These are phyloP conservation scores for Hormaphis cornu DNA, from an alignment of 1,140 invertebrate species.

Conservation along the genomic window DNA sequence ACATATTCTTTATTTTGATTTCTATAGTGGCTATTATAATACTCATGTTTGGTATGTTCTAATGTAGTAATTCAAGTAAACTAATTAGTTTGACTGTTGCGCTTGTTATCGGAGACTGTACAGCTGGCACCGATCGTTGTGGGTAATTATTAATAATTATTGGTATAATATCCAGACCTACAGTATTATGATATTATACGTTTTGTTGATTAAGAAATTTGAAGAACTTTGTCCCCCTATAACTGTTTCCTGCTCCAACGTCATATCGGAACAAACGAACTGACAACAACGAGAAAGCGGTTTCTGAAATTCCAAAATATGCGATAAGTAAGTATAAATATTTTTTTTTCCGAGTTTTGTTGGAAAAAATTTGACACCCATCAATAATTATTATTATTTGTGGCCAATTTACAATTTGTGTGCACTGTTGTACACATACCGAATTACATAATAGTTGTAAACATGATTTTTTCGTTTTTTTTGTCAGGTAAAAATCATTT, in stretches of 20 bases:
- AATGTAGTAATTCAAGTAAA: too few species aligned
- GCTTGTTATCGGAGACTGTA: too few species aligned
- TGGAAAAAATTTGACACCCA: background rate
- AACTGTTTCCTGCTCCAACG: background rate
- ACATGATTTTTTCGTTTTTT: slow-evolving; percentile 5
- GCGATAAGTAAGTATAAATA: slow-evolving; percentile 20
- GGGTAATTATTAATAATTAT: too few species aligned
- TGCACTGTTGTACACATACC: too few species aligned
- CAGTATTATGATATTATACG: too few species aligned
- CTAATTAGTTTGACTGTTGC: too few species aligned
- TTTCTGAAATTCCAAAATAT: background rate
- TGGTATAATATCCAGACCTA: too few species aligned
- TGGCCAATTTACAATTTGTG: too few species aligned
- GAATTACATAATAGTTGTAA: background rate
- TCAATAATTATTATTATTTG: background rate
- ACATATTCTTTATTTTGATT: too few species aligned
- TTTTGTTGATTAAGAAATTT: slow-evolving; percentile 6
- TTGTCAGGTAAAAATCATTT: slow-evolving; percentile 23
- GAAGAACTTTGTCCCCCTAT: slow-evolving; percentile 9
- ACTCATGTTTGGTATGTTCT: too few species aligned
- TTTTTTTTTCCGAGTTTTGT: background rate
- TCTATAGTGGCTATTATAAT: too few species aligned
- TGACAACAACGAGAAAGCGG: slow-evolving; percentile 12
- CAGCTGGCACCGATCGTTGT: too few species aligned
- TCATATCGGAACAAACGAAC: background rate